phyloP scores from a whole-genome alignment of 2,113 vertebrate species.

The Rhizomys pruinosus region DNA sequence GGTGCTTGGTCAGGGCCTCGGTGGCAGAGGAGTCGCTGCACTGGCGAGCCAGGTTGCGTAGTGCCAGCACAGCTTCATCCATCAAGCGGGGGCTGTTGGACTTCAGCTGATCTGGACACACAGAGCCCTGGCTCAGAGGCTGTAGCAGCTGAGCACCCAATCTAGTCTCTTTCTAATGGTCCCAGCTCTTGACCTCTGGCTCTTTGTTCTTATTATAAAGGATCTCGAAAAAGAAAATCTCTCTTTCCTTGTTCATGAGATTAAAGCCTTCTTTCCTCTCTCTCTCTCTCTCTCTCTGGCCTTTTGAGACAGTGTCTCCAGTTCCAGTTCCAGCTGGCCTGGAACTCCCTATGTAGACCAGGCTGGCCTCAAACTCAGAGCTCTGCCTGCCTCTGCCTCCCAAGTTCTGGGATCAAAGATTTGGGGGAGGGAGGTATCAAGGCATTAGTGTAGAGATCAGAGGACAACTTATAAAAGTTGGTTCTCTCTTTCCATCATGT shows the following conservation, averaged over 20 bases:
- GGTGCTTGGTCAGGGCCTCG: constrained; percentile 92
- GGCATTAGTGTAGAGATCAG: background rate
- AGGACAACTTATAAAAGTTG: background rate
- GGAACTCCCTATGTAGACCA: too few relatives aligned
- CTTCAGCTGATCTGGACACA: constrained; percentile 93
- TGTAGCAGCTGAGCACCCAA: background rate
- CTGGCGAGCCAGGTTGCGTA: constrained; percentile 94
- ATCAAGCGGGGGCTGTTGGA: constrained; percentile 95
- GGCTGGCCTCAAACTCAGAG: too few relatives aligned
- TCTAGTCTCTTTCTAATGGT: background rate
- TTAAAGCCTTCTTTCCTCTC: background rate
- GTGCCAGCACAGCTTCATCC: constrained; percentile 93
- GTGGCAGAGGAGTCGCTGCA: constrained; percentile 93
- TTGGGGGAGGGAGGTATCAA: too few relatives aligned
- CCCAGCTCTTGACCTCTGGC: background rate
- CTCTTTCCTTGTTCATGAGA: background rate
- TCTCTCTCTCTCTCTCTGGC: too few relatives aligned
- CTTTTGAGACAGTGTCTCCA: too few relatives aligned
- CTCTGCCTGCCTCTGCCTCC: too few relatives aligned
- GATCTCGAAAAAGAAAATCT: background rate
- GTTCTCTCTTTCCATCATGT: background rate
- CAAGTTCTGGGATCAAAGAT: too few relatives aligned
- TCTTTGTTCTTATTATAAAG: background rate
- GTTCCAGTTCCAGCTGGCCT: too few relatives aligned
- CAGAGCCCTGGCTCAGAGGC: constrained; percentile 28